Percentiles rank a stretch among this genome's conserved stretches.
phyloP scores from a whole-genome alignment of 2,797 vertebrate genomes.

The Crocodylus rhombifer region DNA sequence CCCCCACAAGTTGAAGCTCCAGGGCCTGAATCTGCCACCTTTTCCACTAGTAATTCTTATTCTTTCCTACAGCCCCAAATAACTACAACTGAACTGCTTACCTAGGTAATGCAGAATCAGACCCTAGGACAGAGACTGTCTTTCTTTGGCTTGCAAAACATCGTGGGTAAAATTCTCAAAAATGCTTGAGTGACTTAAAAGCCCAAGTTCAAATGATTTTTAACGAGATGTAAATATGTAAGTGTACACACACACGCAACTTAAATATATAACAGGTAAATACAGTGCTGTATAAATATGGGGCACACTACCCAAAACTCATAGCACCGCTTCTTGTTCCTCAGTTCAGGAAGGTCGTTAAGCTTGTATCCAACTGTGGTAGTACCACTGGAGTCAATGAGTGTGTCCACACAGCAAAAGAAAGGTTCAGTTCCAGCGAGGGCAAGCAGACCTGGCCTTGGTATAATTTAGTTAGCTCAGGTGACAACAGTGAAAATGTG shows the following conservation, averaged over 20 bases:
- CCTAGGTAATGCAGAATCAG: not conserved
- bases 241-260: no score
- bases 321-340: not conserved
- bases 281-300: not conserved
- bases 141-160: not conserved
- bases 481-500: rapidly evolving
- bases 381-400: rapidly evolving
- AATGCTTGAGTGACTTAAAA: not conserved
- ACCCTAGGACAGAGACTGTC: not conserved
- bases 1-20: not conserved
- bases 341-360: not conserved
- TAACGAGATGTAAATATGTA: not conserved
- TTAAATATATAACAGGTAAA: not conserved
- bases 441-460: rapidly evolving
- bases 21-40: not conserved
- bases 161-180: not conserved
- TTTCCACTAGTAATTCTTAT: not conserved
- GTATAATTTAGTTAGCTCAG: not conserved
- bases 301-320: not conserved
- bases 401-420: not conserved
- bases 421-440: not conserved
- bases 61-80: not conserved
- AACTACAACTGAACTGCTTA: not conserved
- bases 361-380: not conserved
- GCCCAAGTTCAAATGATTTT: not conserved